A percentile compares a stretch with the other conserved stretches of the same genome.
Evolutionary conservation across 2,113 vertebrate genomes (phyloP).

Genomic region (Eretmodus cyanostictus): DNA sequence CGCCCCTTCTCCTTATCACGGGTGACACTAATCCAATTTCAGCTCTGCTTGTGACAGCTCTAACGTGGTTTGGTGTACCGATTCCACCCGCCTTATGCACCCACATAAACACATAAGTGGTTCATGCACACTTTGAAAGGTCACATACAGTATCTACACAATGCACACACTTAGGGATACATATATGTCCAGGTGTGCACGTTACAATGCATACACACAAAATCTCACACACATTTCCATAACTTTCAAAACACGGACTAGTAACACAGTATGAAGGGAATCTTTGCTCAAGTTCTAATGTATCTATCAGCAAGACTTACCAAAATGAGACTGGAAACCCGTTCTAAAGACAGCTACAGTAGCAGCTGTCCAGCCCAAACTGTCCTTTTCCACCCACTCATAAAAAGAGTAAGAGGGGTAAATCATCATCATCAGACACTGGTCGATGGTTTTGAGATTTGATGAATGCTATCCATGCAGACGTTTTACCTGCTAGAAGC

Average conservation of each 20-base stretch:
- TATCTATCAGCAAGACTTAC: neutral
- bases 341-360: neutral
- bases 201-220: neutral
- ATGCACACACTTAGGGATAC: neutral
- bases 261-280: neutral
- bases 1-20: constrained; percentile 64
- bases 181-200: neutral
- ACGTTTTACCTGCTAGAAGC: neutral
- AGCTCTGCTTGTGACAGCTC: constrained; percentile 59
- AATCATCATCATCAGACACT: neutral
- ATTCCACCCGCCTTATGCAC: constrained; percentile 7
- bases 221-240: neutral
- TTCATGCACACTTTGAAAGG: constrained; percentile 2
- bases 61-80: constrained; percentile 62
- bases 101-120: neutral
- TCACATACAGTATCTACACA: constrained; percentile 14
- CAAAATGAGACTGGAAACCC: neutral
- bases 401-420: neutral
- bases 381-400: neutral
- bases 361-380: neutral
- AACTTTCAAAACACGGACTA: neutral
- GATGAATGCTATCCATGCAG: neutral
- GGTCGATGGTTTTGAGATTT: neutral
- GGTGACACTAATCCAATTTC: constrained; percentile 75
- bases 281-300: neutral